Evolutionary conservation across 2,113 vertebrate species (phyloP).

Genomic region (Rhynchomys soricoides): DNA sequence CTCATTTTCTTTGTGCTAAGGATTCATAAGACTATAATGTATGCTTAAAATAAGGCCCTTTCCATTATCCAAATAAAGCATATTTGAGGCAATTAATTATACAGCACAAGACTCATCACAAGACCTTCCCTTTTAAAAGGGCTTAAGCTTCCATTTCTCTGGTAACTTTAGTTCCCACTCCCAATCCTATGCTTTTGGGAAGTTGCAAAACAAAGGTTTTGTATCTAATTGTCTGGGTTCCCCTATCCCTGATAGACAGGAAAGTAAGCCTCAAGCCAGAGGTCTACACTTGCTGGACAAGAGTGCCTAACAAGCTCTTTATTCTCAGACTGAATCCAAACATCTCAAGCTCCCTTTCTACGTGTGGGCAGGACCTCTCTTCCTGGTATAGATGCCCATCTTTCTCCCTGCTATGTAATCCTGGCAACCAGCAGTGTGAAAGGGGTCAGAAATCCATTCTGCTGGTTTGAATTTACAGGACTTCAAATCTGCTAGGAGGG

Average conservation of each 20-base stretch:
- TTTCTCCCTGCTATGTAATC: not conserved
- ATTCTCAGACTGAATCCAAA: not conserved
- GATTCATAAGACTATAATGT: conserved; percentile 53
- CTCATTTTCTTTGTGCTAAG: conserved; percentile 56
- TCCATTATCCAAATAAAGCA: conserved; percentile 46
- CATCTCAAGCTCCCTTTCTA: not conserved
- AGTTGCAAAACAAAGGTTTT: not conserved
- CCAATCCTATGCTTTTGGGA: not conserved
- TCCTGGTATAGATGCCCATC: not conserved
- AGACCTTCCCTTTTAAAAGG: not conserved
- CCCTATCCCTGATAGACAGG: not conserved
- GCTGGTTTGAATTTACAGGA: not conserved
- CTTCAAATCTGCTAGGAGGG: not conserved
- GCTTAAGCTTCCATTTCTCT: not conserved
- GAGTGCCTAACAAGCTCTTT: not conserved
- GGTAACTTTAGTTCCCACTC: not conserved
- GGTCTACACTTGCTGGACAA: not conserved
- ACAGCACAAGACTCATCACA: conserved; percentile 13
- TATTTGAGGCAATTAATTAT: conserved; percentile 54
- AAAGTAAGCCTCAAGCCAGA: not conserved
- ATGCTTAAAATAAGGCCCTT: conserved; percentile 58
- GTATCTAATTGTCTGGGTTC: not conserved
- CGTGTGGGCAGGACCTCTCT: not conserved
- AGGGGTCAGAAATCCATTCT: not conserved
- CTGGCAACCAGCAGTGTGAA: not conserved